A percentile compares a stretch with the other conserved stretches of the same genome.
phyloP scores from a whole-genome alignment of 2,888 invertebrate species.

The Synergus gifuensis region DNA sequence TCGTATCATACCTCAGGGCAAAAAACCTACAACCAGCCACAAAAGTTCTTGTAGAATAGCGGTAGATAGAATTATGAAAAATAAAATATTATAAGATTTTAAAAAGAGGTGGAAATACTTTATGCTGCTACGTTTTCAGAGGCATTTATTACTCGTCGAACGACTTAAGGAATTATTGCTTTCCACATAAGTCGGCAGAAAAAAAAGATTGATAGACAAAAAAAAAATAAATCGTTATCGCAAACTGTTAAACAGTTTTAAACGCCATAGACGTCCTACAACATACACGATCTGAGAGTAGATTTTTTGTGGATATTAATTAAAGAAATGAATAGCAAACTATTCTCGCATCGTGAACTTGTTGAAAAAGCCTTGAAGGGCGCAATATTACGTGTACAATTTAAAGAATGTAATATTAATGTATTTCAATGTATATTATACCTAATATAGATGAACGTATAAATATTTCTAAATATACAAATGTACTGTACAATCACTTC shows the following conservation, averaged over 20 bases:
- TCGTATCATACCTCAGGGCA: slow-evolving; percentile 47
- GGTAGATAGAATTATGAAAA: slow-evolving; percentile 46
- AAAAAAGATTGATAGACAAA: slow-evolving; percentile 41
- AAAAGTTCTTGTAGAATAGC: slow-evolving; percentile 53
- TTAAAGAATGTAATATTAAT: slow-evolving; percentile 71
- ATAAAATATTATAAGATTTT: slow-evolving; percentile 21
- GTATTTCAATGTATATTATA: slow-evolving; percentile 75
- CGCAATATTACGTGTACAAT: slow-evolving; percentile 71
- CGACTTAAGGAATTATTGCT: slow-evolving; percentile 45
- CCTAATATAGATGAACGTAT: slow-evolving; percentile 64
- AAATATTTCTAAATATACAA: slow-evolving; percentile 76
- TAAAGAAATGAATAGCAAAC: slow-evolving; percentile 61
- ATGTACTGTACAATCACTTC: slow-evolving; percentile 64
- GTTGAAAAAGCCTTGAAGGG: slow-evolving; percentile 62
- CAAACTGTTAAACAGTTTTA: slow-evolving; percentile 66
- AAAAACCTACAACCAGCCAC: slow-evolving; percentile 36
- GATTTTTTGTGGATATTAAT: slow-evolving; percentile 46
- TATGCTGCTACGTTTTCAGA: slow-evolving; percentile 42
- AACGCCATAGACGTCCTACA: slow-evolving; percentile 48
- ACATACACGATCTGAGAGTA: slow-evolving; percentile 28
- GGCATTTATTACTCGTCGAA: slow-evolving; percentile 47
- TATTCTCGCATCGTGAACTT: slow-evolving; percentile 66
- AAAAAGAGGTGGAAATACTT: slow-evolving; percentile 44
- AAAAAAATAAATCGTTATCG: slow-evolving; percentile 57
- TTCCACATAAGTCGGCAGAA: slow-evolving; percentile 55